These are phyloP conservation scores for Scaptomyza reducta DNA, from an alignment of 2,888 invertebrate species.

Conservation along the genomic window DNA sequence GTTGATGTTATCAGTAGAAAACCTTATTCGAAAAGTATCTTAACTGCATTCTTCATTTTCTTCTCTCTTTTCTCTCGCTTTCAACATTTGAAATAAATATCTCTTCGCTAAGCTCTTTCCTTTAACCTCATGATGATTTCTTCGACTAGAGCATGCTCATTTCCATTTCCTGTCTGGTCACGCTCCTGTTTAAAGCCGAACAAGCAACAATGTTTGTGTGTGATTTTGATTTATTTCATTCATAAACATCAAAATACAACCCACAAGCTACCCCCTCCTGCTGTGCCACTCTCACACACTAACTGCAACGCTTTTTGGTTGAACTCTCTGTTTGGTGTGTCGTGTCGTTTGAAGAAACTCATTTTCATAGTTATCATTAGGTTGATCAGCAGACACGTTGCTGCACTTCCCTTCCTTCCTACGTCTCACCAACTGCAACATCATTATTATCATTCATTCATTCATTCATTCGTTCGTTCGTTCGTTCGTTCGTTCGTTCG, in stretches of 20 bases:
- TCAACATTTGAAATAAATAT: too few relatives aligned
- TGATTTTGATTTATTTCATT: constrained; percentile 73
- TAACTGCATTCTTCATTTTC: background rate
- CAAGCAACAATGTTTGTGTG: constrained; percentile 47
- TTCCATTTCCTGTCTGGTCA: constrained; percentile 73
- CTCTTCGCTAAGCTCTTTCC: background rate
- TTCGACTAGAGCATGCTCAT: constrained; percentile 50
- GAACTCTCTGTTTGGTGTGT: constrained; percentile 23
- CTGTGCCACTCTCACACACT: constrained; percentile 1
- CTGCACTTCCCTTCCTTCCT: constrained; percentile 29
- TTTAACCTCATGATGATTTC: background rate
- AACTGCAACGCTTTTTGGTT: constrained; percentile 4
- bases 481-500: too few relatives aligned
- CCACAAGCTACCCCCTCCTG: background rate
- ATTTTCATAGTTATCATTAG: constrained; percentile 81
- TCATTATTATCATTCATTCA: constrained; percentile 57
- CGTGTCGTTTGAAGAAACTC: constrained; percentile 74
- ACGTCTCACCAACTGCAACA: constrained; percentile 61
- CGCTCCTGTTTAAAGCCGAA: constrained; percentile 46
- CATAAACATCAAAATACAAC: constrained; percentile 67
- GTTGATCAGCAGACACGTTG: constrained; percentile 56
- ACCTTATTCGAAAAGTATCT: too few relatives aligned
- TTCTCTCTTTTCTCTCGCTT: background rate
- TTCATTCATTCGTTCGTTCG: background rate
- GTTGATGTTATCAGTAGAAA: too few relatives aligned